Percentiles rank a stretch among this genome's conserved stretches.
Conservation (phyloP, 2,888 invertebrate species). For the Nephrotoma flavescens region DNA sequence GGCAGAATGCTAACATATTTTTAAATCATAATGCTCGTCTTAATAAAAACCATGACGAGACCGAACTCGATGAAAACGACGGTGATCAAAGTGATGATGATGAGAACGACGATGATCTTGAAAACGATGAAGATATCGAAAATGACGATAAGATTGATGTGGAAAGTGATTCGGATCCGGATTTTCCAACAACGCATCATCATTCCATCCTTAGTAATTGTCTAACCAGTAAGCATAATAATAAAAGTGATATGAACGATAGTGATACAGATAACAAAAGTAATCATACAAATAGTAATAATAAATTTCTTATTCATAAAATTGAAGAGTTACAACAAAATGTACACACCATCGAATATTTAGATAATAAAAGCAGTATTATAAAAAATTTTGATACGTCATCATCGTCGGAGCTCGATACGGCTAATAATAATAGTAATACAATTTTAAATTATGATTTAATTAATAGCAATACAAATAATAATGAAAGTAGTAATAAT, state of each 20-base stretch:
- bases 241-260: not conserved
- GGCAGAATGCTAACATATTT: not conserved
- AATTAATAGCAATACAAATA: not conserved
- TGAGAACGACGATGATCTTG: constrained; percentile 26
- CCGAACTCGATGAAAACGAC: not conserved
- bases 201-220: not conserved
- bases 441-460: constrained; percentile 4
- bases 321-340: not conserved
- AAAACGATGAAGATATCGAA: constrained; percentile 9
- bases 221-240: not conserved
- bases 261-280: not conserved
- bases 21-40: not conserved
- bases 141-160: constrained; percentile 28
- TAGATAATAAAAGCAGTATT: not conserved
- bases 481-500: not conserved
- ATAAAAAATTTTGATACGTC: not conserved
- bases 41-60: not conserved
- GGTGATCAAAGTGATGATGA: constrained; percentile 28
- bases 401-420: not conserved
- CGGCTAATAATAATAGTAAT: not conserved
- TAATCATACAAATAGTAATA: not conserved
- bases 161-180: constrained; percentile 26
- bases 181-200: constrained; percentile 8
- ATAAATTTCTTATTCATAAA: not conserved
- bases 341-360: not conserved